Base-by-base conservation (phyloP, 2,888 invertebrate genomes). In the Zaprionus obscuricornis region DNA sequence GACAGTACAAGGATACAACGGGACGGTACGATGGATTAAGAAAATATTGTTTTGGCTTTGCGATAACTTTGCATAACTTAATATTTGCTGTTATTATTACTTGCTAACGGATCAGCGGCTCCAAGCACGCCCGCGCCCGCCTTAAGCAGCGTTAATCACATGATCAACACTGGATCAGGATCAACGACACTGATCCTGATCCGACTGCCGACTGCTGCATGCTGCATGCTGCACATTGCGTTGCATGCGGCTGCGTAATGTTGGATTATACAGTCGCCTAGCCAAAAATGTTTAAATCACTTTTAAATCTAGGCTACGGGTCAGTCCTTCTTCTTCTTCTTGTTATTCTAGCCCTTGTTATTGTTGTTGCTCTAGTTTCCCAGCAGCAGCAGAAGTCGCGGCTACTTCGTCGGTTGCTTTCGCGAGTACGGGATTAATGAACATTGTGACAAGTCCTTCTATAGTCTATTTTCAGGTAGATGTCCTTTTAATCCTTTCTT, bases 281-380 rank as follows among this genome's bases (percentile, higher is more conserved):
- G 51, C 34, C 47, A 52, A 39, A 42, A 57, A 51, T 50, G 18
- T 39, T 59, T 63, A 63, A 69, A 69, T 69, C 64, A 59, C 46
- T 62, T 79, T 65, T 73, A 81, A 85, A 78, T 74, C 74, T 55
- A n/a, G n/a, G n/a, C n/a, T n/a, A n/a, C n/a, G n/a, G n/a, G n/a
- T n/a, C n/a, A n/a, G n/a, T n/a, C n/a, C n/a, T n/a, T n/a, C n/a
- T n/a, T n/a, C n/a, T n/a, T n/a, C n/a, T n/a, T 24, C 65, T 49
- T 65, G 64, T 68, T 56, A 68, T 72, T 71, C 68, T 49, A 13
- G 42, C 40, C 29, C 13, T 29, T 13, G 14, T 17, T 20, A 27
- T 18, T 40, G 22, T 37, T 36, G 31, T 43, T 51, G 66, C 78
- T 77, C 67, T 78, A 82, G 47, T 82, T 78, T 71, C 49, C 59